Conservation (phyloP, 2,888 invertebrate genomes). For the Platypus cylindrus region DNA sequence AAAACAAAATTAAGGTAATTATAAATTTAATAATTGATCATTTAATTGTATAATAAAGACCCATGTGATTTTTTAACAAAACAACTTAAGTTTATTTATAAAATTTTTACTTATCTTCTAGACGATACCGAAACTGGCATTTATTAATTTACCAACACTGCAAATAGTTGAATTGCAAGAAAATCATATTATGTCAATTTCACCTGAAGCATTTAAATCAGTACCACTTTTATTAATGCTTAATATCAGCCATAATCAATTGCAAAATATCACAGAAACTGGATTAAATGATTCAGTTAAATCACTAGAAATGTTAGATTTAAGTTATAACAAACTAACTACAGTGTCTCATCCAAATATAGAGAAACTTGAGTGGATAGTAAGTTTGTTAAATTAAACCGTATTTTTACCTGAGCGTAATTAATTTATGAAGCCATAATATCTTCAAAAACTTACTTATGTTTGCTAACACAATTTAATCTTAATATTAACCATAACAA, state of each 20-base stretch:
- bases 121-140: slow-evolving; percentile 62
- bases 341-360: slow-evolving; percentile 52
- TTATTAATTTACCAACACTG: slow-evolving; percentile 61
- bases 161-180: slow-evolving; percentile 68
- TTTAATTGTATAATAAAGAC: too few species aligned
- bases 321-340: slow-evolving; percentile 66
- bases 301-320: slow-evolving; percentile 72
- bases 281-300: slow-evolving; percentile 59
- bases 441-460: too few species aligned
- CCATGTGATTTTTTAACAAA: too few species aligned
- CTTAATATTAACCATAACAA: too few species aligned
- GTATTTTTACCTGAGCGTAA: too few species aligned
- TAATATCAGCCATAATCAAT: slow-evolving; percentile 71
- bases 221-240: slow-evolving; percentile 67
- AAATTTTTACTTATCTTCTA: slow-evolving; percentile 2
- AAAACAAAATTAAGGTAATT: slow-evolving; percentile 48
- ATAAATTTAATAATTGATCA: too few species aligned
- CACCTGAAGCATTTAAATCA: slow-evolving; percentile 61
- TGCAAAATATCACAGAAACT: slow-evolving; percentile 60
- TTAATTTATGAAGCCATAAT: too few species aligned
- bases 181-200: slow-evolving; percentile 60
- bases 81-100: neutral
- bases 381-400: too few species aligned
- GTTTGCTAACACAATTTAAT: too few species aligned
- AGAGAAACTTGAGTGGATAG: slow-evolving; percentile 71